Percentiles rank a stretch among this genome's conserved stretches.
Conservation (phyloP, 2,113 vertebrate species). For the Hemiprocne comata region DNA sequence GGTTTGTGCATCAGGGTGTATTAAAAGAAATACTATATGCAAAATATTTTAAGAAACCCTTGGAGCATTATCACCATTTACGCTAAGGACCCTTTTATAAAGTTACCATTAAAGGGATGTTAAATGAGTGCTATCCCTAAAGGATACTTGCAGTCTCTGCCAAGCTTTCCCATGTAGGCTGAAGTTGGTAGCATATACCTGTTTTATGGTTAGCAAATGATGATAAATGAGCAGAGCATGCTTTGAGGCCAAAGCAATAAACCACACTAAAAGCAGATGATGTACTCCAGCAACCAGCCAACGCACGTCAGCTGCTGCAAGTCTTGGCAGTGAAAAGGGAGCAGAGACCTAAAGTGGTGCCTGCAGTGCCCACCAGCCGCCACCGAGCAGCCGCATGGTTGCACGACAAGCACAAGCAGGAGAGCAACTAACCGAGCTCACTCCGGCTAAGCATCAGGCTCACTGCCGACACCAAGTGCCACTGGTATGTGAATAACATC, state of each 20-base stretch:
- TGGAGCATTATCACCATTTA: not conserved
- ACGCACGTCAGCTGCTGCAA: not conserved
- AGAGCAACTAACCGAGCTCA: not conserved
- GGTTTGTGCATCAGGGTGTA: not conserved
- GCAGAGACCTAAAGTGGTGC: not conserved
- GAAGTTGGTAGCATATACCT: not conserved
- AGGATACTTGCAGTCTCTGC: not conserved
- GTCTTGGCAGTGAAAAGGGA: not conserved
- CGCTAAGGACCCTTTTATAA: not conserved
- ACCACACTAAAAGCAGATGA: not conserved
- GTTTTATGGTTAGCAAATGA: not conserved
- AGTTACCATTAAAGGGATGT: not conserved
- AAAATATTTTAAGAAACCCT: not conserved
- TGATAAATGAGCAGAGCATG: not conserved
- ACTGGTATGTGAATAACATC: accelerated
- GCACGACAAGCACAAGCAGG: accelerated
- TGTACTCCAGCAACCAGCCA: not conserved
- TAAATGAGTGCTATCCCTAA: not conserved
- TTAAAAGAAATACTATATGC: not conserved
- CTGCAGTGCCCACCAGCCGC: not conserved
- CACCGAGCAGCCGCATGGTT: accelerated
- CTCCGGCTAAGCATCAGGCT: accelerated
- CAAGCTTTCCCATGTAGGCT: not conserved
- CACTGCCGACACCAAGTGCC: not conserved
- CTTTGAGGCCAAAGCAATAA: not conserved